These are phyloP conservation scores for Lucifuga dentata DNA, from an alignment of 2,113 vertebrate species.

Conservation along the genomic window DNA sequence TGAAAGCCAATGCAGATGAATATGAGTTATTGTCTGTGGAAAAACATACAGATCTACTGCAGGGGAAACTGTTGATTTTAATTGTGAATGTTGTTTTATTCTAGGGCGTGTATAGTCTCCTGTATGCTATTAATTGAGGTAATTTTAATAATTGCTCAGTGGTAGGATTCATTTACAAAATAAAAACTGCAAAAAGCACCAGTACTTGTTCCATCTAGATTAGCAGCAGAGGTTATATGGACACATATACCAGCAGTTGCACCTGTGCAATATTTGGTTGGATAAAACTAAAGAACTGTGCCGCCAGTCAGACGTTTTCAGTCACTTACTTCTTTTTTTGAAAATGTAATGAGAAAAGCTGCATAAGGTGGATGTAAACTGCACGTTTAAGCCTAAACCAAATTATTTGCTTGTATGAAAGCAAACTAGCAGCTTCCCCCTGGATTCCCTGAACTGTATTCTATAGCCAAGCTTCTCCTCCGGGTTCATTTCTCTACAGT, in stretches of 20 bases:
- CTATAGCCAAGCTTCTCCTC: conserved; percentile 65
- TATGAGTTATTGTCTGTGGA: conserved; percentile 3
- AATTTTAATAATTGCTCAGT: conserved; percentile 67
- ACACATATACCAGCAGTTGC: conserved; percentile 62
- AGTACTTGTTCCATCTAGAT: conserved; percentile 29
- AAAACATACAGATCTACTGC: conserved; percentile 10
- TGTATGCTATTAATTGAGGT: conserved; percentile 58
- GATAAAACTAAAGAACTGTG: conserved; percentile 50
- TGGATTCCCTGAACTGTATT: conserved; percentile 31
- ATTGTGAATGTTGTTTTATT: conserved; percentile 63
- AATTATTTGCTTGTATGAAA: conserved; percentile 71
- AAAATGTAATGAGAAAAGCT: conserved; percentile 47
- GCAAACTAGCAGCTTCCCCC: conserved; percentile 52
- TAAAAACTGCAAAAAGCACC: conserved; percentile 19
- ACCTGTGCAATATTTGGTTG: conserved; percentile 57
- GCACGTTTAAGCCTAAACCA: conserved; percentile 78
- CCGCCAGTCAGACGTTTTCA: conserved; percentile 49
- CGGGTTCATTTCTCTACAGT: conserved; percentile 79
- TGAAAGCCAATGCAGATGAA: conserved; percentile 30
- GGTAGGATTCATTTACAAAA: conserved; percentile 50
- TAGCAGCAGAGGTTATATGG: conserved; percentile 28
- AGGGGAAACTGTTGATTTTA: conserved; percentile 47
- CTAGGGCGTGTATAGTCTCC: conserved; percentile 46
- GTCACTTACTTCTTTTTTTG: conserved; percentile 45
- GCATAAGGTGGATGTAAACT: conserved; percentile 61